Evolutionary conservation across 2,797 vertebrate species (phyloP).

Genomic region (Liparis tanakae): DNA sequence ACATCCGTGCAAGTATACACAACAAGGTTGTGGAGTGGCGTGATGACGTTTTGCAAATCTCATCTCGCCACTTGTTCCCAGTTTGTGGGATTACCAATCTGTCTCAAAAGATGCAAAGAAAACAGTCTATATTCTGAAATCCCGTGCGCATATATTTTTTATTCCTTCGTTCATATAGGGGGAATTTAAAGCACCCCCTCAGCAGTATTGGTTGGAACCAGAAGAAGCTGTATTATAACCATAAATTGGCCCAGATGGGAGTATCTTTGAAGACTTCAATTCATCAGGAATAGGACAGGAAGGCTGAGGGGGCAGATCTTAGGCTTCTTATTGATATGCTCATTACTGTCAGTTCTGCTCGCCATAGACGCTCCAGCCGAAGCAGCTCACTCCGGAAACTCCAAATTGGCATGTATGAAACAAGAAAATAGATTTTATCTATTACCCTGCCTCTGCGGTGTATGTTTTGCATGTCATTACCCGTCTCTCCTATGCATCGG

Average conservation of each 20-base stretch:
- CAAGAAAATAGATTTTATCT: slow-evolving; percentile 68
- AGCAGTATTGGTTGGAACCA: slow-evolving; percentile 49
- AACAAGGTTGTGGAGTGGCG: too few relatives aligned
- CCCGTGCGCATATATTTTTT: slow-evolving; percentile 37
- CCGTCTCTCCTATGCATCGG: slow-evolving; percentile 47
- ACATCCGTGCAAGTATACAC: too few relatives aligned
- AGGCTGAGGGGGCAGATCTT: slow-evolving; percentile 62
- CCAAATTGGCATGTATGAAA: slow-evolving; percentile 69
- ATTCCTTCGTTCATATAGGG: slow-evolving; percentile 45
- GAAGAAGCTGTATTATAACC: slow-evolving; percentile 50
- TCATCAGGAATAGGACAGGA: slow-evolving; percentile 62
- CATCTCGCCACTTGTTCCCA: neutral
- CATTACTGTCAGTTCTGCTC: slow-evolving; percentile 65
- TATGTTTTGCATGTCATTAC: slow-evolving; percentile 70
- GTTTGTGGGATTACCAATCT: slow-evolving; percentile 12
- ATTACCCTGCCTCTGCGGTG: slow-evolving; percentile 54
- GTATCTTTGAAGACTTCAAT: slow-evolving; percentile 57
- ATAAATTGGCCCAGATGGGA: slow-evolving; percentile 58
- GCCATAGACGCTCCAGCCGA: slow-evolving; percentile 35
- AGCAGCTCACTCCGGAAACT: slow-evolving; percentile 42
- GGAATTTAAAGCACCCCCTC: slow-evolving; percentile 49
- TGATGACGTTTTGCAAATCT: too few relatives aligned
- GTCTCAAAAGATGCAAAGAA: slow-evolving; percentile 13
- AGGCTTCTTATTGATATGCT: slow-evolving; percentile 66
- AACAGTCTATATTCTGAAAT: slow-evolving; percentile 27